These are phyloP conservation scores for Lepus americanus DNA, from an alignment of 2,113 vertebrate species.

Conservation along the genomic window DNA sequence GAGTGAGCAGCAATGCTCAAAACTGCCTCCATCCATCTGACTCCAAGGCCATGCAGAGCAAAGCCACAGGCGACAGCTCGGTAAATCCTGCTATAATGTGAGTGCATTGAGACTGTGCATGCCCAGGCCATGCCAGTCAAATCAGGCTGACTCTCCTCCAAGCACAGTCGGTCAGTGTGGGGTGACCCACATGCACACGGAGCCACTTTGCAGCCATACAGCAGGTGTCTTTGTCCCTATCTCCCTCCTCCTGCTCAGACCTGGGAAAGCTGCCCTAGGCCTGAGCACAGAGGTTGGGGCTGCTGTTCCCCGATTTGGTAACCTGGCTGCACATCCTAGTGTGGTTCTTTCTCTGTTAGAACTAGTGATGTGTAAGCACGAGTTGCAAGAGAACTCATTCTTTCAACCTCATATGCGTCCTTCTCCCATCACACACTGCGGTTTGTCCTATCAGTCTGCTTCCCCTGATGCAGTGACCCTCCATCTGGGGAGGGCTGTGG, in stretches of 20 bases:
- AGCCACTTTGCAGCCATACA: not conserved
- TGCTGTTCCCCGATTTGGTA: not conserved
- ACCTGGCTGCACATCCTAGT: not conserved
- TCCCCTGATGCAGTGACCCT: too few relatives aligned
- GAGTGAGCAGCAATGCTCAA: not conserved
- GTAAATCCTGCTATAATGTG: not conserved
- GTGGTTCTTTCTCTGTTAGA: not conserved
- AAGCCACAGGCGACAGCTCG: accelerated
- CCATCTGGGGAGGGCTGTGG: too few relatives aligned
- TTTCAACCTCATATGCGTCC: too few relatives aligned
- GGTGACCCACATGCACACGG: not conserved
- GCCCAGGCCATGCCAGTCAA: not conserved
- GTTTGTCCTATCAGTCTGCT: too few relatives aligned
- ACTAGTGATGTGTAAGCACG: not conserved
- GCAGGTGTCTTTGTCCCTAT: not conserved
- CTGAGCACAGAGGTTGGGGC: not conserved
- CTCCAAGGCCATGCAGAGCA: not conserved
- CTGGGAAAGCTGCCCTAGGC: too few relatives aligned
- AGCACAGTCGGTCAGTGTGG: not conserved
- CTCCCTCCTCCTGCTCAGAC: not conserved
- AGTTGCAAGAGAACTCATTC: too few relatives aligned
- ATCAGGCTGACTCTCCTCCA: not conserved
- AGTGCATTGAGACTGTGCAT: not conserved
- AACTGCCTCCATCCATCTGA: not conserved
- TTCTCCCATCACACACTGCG: too few relatives aligned